Percentiles rank a stretch among this genome's conserved stretches.
Conservation (phyloP, 2,113 vertebrate genomes). For the Gobius niger region DNA sequence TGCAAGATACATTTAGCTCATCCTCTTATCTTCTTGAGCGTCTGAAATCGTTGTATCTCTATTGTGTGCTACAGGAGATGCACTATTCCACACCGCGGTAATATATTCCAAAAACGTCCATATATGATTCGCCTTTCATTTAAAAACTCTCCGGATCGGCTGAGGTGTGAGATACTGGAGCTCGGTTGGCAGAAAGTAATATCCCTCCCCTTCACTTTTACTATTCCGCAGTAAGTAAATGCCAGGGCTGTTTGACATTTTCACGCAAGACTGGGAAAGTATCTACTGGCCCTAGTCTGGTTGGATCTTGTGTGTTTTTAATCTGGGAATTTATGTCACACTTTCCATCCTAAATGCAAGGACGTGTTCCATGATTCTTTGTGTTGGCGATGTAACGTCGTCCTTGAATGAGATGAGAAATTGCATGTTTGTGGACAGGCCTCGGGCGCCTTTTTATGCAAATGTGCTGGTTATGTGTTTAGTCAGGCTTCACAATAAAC, state of each 20-base stretch:
- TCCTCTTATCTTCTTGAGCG: too few relatives aligned
- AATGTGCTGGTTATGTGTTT: constrained; percentile 20
- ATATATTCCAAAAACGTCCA: constrained; percentile 3
- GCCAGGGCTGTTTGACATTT: constrained; percentile 23
- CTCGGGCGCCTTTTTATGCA: constrained; percentile 31
- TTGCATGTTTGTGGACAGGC: constrained; percentile 28
- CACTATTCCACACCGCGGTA: background rate
- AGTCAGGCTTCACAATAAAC: constrained; percentile 19
- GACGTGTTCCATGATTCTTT: constrained; percentile 7
- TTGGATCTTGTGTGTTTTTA: constrained; percentile 20
- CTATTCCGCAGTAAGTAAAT: constrained; percentile 7
- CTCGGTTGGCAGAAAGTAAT: constrained; percentile 9
- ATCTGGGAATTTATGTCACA: constrained; percentile 14
- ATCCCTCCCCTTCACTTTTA: constrained; percentile 13
- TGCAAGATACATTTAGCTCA: too few relatives aligned
- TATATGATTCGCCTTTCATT: constrained; percentile 1
- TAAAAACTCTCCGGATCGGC: background rate
- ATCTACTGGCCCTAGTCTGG: constrained; percentile 6
- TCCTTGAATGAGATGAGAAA: constrained; percentile 46
- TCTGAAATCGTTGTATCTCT: background rate
- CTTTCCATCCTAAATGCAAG: constrained; percentile 18
- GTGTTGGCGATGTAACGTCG: constrained; percentile 8
- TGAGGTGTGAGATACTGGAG: constrained; percentile 2
- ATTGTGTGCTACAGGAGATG: background rate
- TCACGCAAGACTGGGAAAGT: constrained; percentile 15